A percentile compares a stretch with the other conserved stretches of the same genome.
phyloP scores from a whole-genome alignment of 1,140 invertebrate genomes.

The Whitmania pigra region DNA sequence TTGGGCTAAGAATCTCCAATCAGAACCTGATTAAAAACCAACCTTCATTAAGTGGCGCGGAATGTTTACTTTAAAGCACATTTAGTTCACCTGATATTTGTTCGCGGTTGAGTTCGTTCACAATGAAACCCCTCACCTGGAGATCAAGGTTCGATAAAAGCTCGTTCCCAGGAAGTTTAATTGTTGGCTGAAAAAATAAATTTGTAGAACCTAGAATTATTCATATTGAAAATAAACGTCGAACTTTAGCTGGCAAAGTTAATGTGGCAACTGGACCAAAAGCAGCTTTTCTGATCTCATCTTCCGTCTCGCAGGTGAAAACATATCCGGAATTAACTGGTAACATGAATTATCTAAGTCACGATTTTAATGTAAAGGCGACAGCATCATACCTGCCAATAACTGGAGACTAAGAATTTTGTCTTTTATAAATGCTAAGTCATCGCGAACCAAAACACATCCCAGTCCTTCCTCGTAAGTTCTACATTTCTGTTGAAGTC shows the following conservation, averaged over 20 bases:
- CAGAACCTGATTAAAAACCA: background rate
- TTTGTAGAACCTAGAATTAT: too few species aligned
- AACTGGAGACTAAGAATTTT: constrained; percentile 2
- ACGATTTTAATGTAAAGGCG: background rate
- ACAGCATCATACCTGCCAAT: background rate
- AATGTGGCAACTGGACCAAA: too few species aligned
- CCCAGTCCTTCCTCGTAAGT: background rate
- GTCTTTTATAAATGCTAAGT: background rate
- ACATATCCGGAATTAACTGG: background rate
- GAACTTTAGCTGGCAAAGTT: too few species aligned
- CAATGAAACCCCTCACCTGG: background rate
- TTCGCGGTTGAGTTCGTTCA: background rate
- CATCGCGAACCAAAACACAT: background rate
- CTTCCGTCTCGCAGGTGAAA: too few species aligned
- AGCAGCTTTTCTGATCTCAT: too few species aligned
- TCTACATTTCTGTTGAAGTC: background rate
- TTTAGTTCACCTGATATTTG: background rate
- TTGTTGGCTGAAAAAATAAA: too few species aligned
- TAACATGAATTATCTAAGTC: background rate
- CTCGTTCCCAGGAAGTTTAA: too few species aligned
- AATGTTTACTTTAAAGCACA: background rate
- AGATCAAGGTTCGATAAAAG: too few species aligned
- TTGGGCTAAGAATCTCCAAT: constrained; percentile 10
- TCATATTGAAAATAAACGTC: too few species aligned
- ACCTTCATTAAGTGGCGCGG: background rate